These are phyloP conservation scores for Drosophila elegans DNA, from an alignment of 1,140 invertebrate genomes.

Conservation along the genomic window DNA sequence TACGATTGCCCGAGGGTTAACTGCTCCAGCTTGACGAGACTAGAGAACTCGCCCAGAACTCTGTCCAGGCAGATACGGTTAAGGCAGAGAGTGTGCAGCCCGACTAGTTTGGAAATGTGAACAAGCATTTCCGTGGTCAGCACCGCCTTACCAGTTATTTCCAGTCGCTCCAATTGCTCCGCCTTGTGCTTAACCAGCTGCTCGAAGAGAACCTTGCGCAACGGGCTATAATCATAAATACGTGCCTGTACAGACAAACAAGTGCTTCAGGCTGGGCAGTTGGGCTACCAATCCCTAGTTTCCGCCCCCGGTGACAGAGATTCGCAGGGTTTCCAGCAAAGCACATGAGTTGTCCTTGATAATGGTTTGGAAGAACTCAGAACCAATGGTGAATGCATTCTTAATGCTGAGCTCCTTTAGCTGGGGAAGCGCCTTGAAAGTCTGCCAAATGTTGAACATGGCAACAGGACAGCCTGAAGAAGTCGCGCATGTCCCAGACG, in stretches of 20 bases:
- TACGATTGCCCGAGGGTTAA: slow-evolving; percentile 14
- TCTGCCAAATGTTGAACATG: slow-evolving; percentile 19
- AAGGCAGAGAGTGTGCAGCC: slow-evolving; percentile 18
- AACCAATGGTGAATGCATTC: background rate
- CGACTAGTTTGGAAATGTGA: slow-evolving; percentile 18
- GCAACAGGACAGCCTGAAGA: slow-evolving; percentile 50
- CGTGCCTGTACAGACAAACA: background rate
- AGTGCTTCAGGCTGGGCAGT: slow-evolving; percentile 42
- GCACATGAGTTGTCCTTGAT: background rate
- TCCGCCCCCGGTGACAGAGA: background rate
- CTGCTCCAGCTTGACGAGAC: slow-evolving; percentile 24
- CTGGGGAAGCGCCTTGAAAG: background rate
- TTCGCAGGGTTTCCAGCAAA: slow-evolving; percentile 23
- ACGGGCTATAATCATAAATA: no score
- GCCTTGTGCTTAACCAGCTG: slow-evolving; percentile 25
- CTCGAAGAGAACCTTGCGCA: slow-evolving; percentile 19
- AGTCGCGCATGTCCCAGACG: slow-evolving; percentile 63
- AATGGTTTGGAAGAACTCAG: background rate
- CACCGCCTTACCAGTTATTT: background rate
- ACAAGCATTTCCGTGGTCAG: background rate
- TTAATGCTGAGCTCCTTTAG: slow-evolving; percentile 44
- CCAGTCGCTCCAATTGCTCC: slow-evolving; percentile 34
- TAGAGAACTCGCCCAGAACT: slow-evolving; percentile 1
- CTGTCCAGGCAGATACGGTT: background rate
- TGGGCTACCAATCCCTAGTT: slow-evolving; percentile 40